Percentiles rank a stretch among this genome's conserved stretches.
Evolutionary conservation across 2,797 vertebrate genomes (phyloP).

Genomic region (Thaleichthys pacificus): DNA sequence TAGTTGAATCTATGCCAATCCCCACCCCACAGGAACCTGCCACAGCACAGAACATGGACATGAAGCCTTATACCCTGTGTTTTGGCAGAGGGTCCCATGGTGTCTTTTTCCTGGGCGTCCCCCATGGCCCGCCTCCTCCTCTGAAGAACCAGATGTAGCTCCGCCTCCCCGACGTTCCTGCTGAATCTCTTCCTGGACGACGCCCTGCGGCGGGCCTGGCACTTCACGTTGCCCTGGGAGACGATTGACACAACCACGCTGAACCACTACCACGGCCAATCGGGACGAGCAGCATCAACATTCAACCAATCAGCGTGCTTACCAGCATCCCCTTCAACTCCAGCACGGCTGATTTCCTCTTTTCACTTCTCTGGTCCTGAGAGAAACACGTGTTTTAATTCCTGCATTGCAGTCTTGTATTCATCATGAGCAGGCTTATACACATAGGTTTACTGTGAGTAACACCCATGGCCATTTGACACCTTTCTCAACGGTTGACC

Average conservation of each 20-base stretch:
- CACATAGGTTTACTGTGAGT: background rate
- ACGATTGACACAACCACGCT: background rate
- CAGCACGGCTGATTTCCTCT: constrained; percentile 72
- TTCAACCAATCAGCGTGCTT: constrained; percentile 35
- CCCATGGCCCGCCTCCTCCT: constrained; percentile 75
- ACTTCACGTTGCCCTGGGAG: constrained; percentile 66
- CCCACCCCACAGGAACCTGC: no score
- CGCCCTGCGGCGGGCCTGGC: constrained; percentile 33
- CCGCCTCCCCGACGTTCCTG: constrained; percentile 56
- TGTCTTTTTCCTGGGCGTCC: constrained; percentile 17
- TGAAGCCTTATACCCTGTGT: constrained; percentile 39
- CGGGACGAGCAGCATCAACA: background rate
- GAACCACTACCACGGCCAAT: background rate
- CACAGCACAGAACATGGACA: background rate
- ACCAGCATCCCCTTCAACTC: constrained; percentile 82
- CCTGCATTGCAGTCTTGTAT: no score
- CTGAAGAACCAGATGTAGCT: constrained; percentile 77
- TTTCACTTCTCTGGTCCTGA: constrained; percentile 65
- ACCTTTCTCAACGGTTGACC: no score
- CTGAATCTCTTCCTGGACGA: constrained; percentile 52
- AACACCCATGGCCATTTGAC: no score
- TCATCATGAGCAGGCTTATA: background rate
- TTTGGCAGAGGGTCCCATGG: constrained; percentile 8
- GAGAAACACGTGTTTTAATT: background rate
- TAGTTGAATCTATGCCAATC: no score